phyloP scores from a whole-genome alignment of 37 sponge, comb jelly and placozoan genomes.

The Spongilla lacustris region DNA sequence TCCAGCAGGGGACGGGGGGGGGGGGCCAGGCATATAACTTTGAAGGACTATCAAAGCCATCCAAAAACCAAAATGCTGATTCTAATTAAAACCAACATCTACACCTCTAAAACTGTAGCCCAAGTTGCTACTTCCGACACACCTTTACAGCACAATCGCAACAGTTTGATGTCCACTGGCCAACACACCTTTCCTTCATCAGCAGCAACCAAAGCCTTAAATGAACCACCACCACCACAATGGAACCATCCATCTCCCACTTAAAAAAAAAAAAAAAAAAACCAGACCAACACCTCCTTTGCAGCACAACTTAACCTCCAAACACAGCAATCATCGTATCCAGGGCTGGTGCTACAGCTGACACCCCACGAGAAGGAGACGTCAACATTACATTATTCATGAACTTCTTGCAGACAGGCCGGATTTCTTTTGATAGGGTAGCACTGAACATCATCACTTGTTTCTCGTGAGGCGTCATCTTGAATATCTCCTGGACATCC shows the following conservation, averaged over 20 bases:
- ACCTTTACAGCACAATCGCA: not conserved
- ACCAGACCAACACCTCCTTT: not conserved
- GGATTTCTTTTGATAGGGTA: constrained; percentile 96
- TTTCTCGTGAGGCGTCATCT: constrained; percentile 97
- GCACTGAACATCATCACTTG: constrained; percentile 99
- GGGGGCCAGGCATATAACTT: not conserved
- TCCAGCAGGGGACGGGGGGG: not conserved
- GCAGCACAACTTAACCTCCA: not conserved
- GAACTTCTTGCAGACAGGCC: constrained; percentile 99
- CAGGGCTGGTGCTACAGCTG: not conserved
- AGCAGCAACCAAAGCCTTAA: no score
- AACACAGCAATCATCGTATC: not conserved
- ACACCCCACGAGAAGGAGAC: constrained; percentile 8
- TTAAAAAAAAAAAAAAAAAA: not conserved
- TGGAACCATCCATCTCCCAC: no score
- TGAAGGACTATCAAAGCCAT: not conserved
- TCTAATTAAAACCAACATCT: not conserved
- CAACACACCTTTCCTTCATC: constrained; percentile 19
- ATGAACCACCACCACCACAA: no score
- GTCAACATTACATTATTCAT: constrained; percentile 95
- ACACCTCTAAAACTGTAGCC: not conserved
- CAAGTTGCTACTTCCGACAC: not conserved
- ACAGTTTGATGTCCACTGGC: not conserved
- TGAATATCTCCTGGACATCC: constrained; percentile 98
- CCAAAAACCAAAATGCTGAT: not conserved